Conservation (phyloP, 1,140 invertebrate species). For the Mya arenaria region DNA sequence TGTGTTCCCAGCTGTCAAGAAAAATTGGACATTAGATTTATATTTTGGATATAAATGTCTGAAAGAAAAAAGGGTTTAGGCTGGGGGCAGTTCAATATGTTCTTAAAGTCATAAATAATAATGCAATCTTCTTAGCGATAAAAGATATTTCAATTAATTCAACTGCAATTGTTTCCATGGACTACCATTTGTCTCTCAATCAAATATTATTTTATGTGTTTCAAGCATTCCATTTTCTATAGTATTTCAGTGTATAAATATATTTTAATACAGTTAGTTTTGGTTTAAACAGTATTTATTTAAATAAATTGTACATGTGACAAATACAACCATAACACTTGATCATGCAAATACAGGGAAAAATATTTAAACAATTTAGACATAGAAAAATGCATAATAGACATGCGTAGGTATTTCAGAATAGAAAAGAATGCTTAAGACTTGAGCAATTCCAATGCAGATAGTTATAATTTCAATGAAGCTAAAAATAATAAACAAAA, state of each 20-base stretch:
- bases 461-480: background rate
- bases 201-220: background rate
- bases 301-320: too few relatives aligned
- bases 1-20: slow-evolving; percentile 21
- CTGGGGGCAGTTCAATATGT: too few relatives aligned
- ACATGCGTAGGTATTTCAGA: background rate
- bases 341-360: background rate
- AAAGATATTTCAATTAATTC: too few relatives aligned
- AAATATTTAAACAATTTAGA: background rate
- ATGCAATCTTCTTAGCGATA: too few relatives aligned
- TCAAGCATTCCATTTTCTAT: background rate
- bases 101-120: too few relatives aligned
- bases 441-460: background rate
- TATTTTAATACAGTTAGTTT: background rate
- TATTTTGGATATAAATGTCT: background rate
- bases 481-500: background rate
- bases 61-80: background rate
- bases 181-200: background rate
- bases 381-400: background rate
- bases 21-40: background rate
- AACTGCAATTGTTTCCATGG: too few relatives aligned
- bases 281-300: too few relatives aligned
- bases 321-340: too few relatives aligned
- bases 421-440: background rate
- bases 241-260: background rate